Conservation (phyloP, 2,888 invertebrate species). For the Conomelus anceps region DNA sequence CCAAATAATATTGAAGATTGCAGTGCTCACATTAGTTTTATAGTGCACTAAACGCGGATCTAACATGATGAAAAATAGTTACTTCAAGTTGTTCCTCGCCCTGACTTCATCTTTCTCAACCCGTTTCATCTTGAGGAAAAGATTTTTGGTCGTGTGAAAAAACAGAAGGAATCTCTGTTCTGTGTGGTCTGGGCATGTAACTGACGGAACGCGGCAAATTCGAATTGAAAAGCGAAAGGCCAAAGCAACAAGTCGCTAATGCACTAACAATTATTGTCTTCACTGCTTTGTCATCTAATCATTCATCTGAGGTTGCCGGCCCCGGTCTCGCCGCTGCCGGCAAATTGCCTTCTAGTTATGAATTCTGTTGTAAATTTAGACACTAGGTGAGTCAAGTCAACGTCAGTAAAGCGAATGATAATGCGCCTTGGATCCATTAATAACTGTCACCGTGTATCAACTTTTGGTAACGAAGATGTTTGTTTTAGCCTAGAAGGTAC, state of each 20-base stretch:
- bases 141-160: not conserved
- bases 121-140: not conserved
- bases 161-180: not conserved
- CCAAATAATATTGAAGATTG: too few species aligned
- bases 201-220: too few species aligned
- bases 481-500: not conserved
- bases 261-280: not conserved
- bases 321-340: not conserved
- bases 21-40: too few species aligned
- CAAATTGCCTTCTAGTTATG: not conserved
- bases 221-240: not conserved
- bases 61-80: too few species aligned
- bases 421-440: not conserved
- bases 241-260: not conserved
- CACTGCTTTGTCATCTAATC: not conserved
- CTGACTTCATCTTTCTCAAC: not conserved
- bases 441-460: not conserved
- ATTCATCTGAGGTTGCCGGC: not conserved
- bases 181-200: not conserved
- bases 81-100: not conserved
- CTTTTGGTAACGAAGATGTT: not conserved
- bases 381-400: not conserved
- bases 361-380: not conserved
- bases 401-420: not conserved
- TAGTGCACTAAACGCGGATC: too few species aligned